These are phyloP conservation scores for Athripsodes cinereus DNA, from an alignment of 2,888 invertebrate species.

Conservation along the genomic window DNA sequence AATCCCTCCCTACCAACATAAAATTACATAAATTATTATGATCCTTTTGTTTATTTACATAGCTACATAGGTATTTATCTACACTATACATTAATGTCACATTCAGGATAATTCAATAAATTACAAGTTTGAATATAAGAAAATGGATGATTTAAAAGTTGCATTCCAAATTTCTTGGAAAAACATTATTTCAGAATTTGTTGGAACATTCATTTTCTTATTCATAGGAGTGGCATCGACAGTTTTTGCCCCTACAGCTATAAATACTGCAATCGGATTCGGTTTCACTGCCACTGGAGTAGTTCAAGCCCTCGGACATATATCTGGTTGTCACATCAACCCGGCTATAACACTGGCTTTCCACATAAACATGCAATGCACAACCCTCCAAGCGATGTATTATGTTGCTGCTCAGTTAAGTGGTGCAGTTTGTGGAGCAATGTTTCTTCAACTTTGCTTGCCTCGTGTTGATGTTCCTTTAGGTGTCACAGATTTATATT, in stretches of 20 bases:
- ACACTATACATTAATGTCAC: too few relatives aligned
- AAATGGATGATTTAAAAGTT: too few relatives aligned
- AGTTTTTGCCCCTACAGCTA: neutral
- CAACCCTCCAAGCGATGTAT: neutral
- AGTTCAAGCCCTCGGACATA: neutral
- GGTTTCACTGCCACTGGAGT: neutral
- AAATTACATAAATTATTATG: too few relatives aligned
- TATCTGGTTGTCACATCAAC: neutral
- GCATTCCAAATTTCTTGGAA: too few relatives aligned
- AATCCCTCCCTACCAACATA: too few relatives aligned
- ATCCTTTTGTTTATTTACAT: too few relatives aligned
- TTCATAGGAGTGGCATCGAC: neutral
- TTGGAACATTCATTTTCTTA: neutral
- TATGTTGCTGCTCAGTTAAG: neutral
- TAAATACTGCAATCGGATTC: neutral
- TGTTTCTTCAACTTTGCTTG: neutral
- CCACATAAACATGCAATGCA: neutral
- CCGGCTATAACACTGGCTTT: neutral
- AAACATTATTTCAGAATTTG: neutral
- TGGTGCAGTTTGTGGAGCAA: neutral
- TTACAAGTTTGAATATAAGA: too few relatives aligned
- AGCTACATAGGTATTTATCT: too few relatives aligned
- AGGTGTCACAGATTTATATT: neutral
- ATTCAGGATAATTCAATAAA: too few relatives aligned
- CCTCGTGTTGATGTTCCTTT: neutral